Base-by-base conservation (phyloP, 2,888 invertebrate species). In the Eupithecia exiguata region DNA sequence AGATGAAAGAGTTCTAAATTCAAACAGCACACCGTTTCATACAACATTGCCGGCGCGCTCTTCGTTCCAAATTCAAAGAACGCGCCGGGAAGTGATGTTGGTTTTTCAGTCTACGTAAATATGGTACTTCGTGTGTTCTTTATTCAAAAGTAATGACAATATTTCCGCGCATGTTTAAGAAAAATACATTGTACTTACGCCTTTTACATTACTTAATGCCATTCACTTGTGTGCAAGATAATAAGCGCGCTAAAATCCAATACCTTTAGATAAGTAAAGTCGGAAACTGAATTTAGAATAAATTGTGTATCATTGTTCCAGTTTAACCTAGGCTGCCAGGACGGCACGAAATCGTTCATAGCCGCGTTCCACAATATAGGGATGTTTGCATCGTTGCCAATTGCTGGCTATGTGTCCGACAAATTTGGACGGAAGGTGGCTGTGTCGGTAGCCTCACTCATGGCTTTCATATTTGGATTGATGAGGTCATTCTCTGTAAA, bases 321-420 rank as follows among this genome's bases (percentile, higher is more conserved):
- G 97, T 97, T 96, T 85, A 84, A 95, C 81, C 89, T 97, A 6
- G 95, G 95, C 63, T 97, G 97, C 80, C 94, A 95, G 76, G 91
- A 96, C 79, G 97, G 97, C 97, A 97, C 96, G 87, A 89, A 97
- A 74, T 95, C 97, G 0, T 83, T 97, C 68, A 96, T 97, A 65
- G 97, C 97, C 1, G 96, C 97, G 1, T 90, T 97, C 46, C 96
- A 97, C 84, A 97, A 96, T 81, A 87, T 96, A 21, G 97, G 97
- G 0, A 95, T 97, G 74, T 96, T 97, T 82, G 86, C 97, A 74
- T 96, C 97, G 0, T 90, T 97, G 67, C 96, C 96, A 1, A 90
- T 97, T n/a, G 96, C 96, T 5, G 97, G 97, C 9, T 93, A 95
- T 49, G 86, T 97, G 68, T 97, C 97, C 0, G 97, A 97, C 88